These are phyloP conservation scores for Helicoverpa armigera DNA, from an alignment of 1,140 invertebrate species.

Conservation along the genomic window DNA sequence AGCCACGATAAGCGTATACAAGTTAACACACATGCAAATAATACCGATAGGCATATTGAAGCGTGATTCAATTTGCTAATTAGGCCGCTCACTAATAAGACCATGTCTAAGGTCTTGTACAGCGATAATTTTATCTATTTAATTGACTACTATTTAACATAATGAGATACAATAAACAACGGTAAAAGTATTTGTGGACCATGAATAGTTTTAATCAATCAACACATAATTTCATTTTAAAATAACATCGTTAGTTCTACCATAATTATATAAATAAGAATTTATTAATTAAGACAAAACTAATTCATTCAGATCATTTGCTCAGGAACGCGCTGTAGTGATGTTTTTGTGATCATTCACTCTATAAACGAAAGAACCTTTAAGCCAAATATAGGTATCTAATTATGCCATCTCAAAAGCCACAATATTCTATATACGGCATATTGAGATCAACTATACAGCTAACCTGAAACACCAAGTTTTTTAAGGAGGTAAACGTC, in stretches of 20 bases:
- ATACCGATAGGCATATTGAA: slow-evolving; percentile 55
- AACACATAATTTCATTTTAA: background rate
- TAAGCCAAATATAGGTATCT: no score
- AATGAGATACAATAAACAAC: background rate
- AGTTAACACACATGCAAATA: slow-evolving; percentile 58
- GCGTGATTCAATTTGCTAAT: slow-evolving; percentile 66
- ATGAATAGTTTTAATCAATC: background rate
- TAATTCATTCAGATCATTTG: no score
- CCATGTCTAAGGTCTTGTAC: slow-evolving; percentile 55
- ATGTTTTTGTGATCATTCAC: no score
- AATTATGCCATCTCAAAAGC: no score
- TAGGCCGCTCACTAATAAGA: slow-evolving; percentile 59
- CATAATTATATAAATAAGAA: background rate
- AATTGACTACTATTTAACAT: slow-evolving; percentile 25
- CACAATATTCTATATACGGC: no score
- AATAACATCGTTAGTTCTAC: background rate
- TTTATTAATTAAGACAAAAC: no score
- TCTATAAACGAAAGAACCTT: no score
- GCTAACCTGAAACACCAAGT: background rate
- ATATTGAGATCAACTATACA: background rate
- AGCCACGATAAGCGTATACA: slow-evolving; percentile 64
- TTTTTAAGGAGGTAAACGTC: background rate
- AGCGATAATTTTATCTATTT: slow-evolving; percentile 54
- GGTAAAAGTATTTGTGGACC: background rate
- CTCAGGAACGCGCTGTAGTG: no score